Percentiles rank a stretch among this genome's conserved stretches.
These are phyloP conservation scores for Mormyrus iriodes DNA, from an alignment of 2,113 vertebrate genomes.

Conservation along the genomic window DNA sequence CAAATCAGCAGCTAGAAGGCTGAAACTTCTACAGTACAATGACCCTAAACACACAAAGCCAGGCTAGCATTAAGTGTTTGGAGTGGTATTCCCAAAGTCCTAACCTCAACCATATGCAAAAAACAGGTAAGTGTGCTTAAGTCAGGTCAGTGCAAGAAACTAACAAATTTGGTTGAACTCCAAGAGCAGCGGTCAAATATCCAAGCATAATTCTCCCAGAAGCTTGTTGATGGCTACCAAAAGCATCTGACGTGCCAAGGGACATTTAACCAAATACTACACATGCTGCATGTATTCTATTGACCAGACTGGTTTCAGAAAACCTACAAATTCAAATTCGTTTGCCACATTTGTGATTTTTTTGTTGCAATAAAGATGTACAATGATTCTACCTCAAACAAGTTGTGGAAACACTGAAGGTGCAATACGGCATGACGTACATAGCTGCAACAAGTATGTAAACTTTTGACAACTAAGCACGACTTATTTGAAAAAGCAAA, in stretches of 20 bases:
- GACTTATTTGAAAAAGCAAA: too few relatives aligned
- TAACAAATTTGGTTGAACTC: background rate
- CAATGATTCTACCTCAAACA: background rate
- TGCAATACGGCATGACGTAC: background rate
- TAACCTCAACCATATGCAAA: background rate
- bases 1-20: background rate
- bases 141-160: background rate
- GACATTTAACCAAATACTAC: background rate
- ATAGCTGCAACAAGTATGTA: background rate
- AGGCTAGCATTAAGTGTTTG: background rate
- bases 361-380: background rate
- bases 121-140: background rate
- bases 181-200: too few relatives aligned
- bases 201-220: background rate
- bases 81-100: background rate
- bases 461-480: background rate
- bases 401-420: background rate
- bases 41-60: background rate
- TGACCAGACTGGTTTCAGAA: background rate
- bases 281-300: background rate
- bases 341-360: too few relatives aligned
- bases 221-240: background rate
- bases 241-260: background rate
- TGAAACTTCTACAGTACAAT: background rate
- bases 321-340: background rate